These are phyloP conservation scores for Volucella zonaria DNA, from an alignment of 2,888 invertebrate genomes.

Conservation along the genomic window DNA sequence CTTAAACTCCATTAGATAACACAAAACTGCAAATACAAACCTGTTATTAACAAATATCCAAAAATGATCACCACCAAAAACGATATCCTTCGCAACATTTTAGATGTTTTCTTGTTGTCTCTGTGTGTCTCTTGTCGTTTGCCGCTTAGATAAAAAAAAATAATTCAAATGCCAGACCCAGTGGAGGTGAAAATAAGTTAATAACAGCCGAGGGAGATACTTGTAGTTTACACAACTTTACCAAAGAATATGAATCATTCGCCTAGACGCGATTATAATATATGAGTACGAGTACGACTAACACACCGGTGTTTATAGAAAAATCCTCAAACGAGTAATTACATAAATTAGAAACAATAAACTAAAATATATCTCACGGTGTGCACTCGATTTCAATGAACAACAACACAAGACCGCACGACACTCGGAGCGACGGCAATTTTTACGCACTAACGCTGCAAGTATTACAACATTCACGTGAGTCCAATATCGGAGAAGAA, in stretches of 20 bases:
- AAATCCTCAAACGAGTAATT: constrained; percentile 57
- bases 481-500: constrained; percentile 24
- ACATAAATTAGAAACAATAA: constrained; percentile 61
- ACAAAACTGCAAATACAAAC: constrained; percentile 76
- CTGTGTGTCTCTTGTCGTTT: neutral
- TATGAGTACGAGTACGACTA: too few relatives aligned
- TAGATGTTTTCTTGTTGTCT: constrained; percentile 57
- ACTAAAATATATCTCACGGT: constrained; percentile 54
- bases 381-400: constrained; percentile 61
- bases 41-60: constrained; percentile 82
- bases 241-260: constrained; percentile 46
- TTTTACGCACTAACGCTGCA: constrained; percentile 65
- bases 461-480: constrained; percentile 70
- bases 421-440: constrained; percentile 57
- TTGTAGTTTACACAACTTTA: constrained; percentile 18
- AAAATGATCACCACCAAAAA: constrained; percentile 80
- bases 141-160: too few relatives aligned
- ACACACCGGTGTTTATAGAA: constrained; percentile 4
- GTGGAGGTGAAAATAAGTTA: too few relatives aligned
- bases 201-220: neutral
- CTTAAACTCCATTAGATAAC: constrained; percentile 8
- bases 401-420: constrained; percentile 60
- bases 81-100: constrained; percentile 80
- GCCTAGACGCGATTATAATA: too few relatives aligned
- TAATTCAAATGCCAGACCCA: too few relatives aligned